Evolutionary conservation across 2,113 vertebrate genomes (phyloP).

Genomic region (Rhinopomastus cyanomelas): DNA sequence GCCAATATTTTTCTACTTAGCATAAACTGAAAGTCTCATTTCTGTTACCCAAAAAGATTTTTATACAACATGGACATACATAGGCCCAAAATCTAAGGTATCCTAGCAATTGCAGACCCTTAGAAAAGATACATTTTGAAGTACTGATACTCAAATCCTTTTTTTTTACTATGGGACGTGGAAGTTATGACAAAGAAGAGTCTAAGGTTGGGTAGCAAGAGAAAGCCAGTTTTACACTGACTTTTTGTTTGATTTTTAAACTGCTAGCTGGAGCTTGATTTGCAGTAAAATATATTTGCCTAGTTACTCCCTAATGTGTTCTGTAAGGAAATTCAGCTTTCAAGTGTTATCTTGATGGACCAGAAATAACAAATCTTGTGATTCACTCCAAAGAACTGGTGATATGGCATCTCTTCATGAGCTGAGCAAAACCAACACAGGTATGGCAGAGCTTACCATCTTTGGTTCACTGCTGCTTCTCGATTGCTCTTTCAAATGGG

Average conservation of each 20-base stretch:
- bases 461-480: not conserved
- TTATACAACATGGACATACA: not conserved
- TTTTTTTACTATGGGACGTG: not conserved
- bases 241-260: not conserved
- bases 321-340: not conserved
- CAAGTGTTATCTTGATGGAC: not conserved
- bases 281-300: not conserved
- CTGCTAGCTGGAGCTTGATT: not conserved
- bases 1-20: not conserved
- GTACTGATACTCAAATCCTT: not conserved
- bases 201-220: not conserved
- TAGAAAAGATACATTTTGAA: not conserved
- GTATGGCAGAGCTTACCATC: not conserved
- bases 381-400: not conserved
- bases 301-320: not conserved
- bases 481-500: not conserved
- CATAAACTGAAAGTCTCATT: not conserved
- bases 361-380: not conserved
- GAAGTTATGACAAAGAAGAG: not conserved
- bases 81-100: not conserved
- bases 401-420: not conserved
- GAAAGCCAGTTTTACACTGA: not conserved
- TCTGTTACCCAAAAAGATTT: not conserved
- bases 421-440: not conserved
- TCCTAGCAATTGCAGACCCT: not conserved